Percentiles rank a stretch among this genome's conserved stretches.
These are phyloP conservation scores for Colletes gigas DNA, from an alignment of 1,140 invertebrate genomes.

Conservation along the genomic window DNA sequence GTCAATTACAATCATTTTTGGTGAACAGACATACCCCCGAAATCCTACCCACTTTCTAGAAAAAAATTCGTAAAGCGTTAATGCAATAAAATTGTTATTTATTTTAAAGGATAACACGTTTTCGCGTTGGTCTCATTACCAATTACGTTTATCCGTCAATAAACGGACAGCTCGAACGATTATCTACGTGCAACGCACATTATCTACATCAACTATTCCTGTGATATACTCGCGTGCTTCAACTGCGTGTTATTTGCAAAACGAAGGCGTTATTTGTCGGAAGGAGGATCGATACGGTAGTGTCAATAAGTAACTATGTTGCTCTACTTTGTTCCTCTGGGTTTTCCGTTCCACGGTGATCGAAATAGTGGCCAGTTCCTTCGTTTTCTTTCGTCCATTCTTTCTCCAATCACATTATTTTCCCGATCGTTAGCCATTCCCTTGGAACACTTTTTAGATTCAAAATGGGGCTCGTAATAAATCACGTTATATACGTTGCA, in stretches of 20 bases:
- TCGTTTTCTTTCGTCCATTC: not conserved
- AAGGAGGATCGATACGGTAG: slow-evolving; percentile 54
- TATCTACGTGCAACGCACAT: slow-evolving; percentile 11
- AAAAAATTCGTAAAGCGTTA: too few relatives aligned
- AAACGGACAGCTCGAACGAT: slow-evolving; percentile 46
- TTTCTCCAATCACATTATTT: too few relatives aligned
- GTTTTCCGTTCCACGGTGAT: not conserved
- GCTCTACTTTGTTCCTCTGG: slow-evolving; percentile 14
- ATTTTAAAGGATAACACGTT: not conserved
- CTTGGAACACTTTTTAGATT: too few relatives aligned
- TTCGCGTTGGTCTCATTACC: slow-evolving; percentile 31
- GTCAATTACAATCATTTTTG: too few relatives aligned
- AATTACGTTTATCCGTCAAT: slow-evolving; percentile 59
- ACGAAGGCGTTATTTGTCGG: slow-evolving; percentile 53
- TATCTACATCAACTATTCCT: slow-evolving; percentile 32
- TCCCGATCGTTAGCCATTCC: too few relatives aligned
- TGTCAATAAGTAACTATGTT: slow-evolving; percentile 48
- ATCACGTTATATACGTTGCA: too few relatives aligned
- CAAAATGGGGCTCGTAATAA: too few relatives aligned
- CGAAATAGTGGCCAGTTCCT: not conserved
- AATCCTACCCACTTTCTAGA: too few relatives aligned
- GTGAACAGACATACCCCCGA: too few relatives aligned
- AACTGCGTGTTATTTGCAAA: slow-evolving; percentile 39
- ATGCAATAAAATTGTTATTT: too few relatives aligned
- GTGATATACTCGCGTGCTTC: slow-evolving; percentile 33